A percentile compares a stretch with the other conserved stretches of the same genome.
phyloP scores from a whole-genome alignment of 1,140 invertebrate species.

The Anagrus nilaparvatae region DNA sequence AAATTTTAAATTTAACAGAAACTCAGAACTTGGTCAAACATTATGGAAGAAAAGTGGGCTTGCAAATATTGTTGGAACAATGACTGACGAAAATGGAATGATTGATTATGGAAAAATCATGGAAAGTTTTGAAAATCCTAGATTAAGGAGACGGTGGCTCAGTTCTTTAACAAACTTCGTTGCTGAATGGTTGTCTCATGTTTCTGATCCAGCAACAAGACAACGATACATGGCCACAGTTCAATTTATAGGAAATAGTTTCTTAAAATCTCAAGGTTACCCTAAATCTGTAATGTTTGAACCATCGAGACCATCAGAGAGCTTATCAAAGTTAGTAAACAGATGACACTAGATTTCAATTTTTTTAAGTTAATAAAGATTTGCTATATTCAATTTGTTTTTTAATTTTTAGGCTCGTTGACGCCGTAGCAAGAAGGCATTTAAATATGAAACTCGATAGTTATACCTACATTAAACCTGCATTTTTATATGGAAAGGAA shows the following conservation, averaged over 20 bases:
- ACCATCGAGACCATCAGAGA: constrained; percentile 54
- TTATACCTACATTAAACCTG: constrained; percentile 61
- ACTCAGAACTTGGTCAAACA: constrained; percentile 62
- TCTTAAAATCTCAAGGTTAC: constrained; percentile 62
- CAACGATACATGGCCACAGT: constrained; percentile 58
- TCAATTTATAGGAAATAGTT: constrained; percentile 63
- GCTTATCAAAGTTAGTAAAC: constrained; percentile 40
- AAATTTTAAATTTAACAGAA: constrained; percentile 32
- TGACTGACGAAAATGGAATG: constrained; percentile 53
- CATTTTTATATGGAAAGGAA: constrained; percentile 58
- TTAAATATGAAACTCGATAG: constrained; percentile 62
- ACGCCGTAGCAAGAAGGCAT: constrained; percentile 57
- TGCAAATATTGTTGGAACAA: constrained; percentile 48
- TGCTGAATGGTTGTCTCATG: constrained; percentile 59
- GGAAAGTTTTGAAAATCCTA: constrained; percentile 66
- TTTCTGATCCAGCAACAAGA: constrained; percentile 65
- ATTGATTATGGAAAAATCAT: constrained; percentile 61
- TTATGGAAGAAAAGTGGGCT: constrained; percentile 63
- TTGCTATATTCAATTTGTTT: neutral
- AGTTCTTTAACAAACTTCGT: constrained; percentile 60
- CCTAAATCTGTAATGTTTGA: constrained; percentile 62
- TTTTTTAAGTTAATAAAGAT: neutral
- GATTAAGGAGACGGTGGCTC: constrained; percentile 66
- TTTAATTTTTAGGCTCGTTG: constrained; percentile 41
- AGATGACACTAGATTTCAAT: neutral